Conservation (phyloP, 1,140 invertebrate genomes). For the Drosophila nigromelanica region DNA sequence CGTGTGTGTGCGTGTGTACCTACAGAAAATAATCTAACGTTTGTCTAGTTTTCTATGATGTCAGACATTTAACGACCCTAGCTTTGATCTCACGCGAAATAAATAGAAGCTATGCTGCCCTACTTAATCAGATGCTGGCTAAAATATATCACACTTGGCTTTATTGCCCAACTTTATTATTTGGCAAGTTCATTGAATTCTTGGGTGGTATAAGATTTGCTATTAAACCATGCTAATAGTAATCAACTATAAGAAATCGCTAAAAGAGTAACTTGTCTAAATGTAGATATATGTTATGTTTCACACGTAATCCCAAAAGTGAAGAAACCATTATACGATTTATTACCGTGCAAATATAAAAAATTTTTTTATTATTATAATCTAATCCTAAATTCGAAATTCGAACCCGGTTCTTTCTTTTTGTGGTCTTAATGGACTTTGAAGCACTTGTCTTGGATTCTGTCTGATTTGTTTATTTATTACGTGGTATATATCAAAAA, state of each 20-base stretch:
- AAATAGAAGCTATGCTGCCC: constrained; percentile 8
- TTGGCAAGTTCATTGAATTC: not conserved
- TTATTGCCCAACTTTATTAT: constrained; percentile 11
- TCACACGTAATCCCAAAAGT: too few species aligned
- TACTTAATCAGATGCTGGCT: constrained; percentile 31
- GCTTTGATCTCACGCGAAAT: constrained; percentile 36
- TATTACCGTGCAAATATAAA: too few species aligned
- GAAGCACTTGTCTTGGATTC: too few species aligned
- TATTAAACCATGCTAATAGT: not conserved
- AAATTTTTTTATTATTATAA: too few species aligned
- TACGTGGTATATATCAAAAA: too few species aligned
- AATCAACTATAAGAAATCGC: not conserved
- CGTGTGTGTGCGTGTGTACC: constrained; percentile 24
- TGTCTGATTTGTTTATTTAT: too few species aligned
- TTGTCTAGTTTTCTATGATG: constrained; percentile 28
- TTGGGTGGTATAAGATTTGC: not conserved
- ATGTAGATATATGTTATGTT: too few species aligned
- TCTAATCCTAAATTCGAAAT: too few species aligned
- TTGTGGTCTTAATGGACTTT: too few species aligned
- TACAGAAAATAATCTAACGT: constrained; percentile 21
- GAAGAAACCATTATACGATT: too few species aligned
- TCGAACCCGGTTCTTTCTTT: too few species aligned
- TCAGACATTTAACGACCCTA: constrained; percentile 26
- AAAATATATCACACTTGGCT: not conserved
- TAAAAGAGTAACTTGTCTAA: not conserved